phyloP scores from a whole-genome alignment of 2,113 vertebrate species.

The Pluvianellus socialis region DNA sequence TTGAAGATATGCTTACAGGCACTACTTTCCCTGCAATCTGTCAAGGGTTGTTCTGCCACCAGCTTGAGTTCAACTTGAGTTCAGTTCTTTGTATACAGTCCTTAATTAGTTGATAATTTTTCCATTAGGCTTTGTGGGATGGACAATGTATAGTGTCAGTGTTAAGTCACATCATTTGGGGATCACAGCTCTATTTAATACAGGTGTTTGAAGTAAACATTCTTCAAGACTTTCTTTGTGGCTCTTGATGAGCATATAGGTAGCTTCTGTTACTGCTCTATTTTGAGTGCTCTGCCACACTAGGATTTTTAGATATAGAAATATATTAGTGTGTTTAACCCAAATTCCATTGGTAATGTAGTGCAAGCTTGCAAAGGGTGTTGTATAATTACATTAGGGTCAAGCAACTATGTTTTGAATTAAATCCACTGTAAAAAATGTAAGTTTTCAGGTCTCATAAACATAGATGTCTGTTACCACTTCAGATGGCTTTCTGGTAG shows the following conservation, averaged over 20 bases:
- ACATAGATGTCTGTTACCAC: rapidly evolving
- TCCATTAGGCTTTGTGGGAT: not conserved
- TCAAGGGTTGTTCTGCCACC: not conserved
- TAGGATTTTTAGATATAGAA: not conserved
- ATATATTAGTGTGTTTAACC: not conserved
- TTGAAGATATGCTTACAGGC: not conserved
- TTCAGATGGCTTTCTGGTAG: not conserved
- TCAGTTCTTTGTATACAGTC: not conserved
- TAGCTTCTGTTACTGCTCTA: not conserved
- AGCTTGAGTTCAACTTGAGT: rapidly evolving
- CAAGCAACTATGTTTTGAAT: not conserved
- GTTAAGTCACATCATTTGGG: not conserved
- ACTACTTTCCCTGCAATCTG: not conserved
- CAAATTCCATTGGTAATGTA: not conserved
- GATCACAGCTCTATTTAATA: not conserved
- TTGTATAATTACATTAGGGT: not conserved
- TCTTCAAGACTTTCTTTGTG: not conserved
- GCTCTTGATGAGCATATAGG: not conserved
- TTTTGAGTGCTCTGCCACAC: not conserved
- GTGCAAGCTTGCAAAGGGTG: not conserved
- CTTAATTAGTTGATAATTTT: not conserved
- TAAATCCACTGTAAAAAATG: not conserved
- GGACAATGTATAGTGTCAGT: too few species aligned
- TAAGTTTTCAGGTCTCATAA: not conserved
- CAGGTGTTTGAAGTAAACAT: not conserved